phyloP scores from a whole-genome alignment of 1,140 invertebrate species.

The Macrosteles quadrilineatus region DNA sequence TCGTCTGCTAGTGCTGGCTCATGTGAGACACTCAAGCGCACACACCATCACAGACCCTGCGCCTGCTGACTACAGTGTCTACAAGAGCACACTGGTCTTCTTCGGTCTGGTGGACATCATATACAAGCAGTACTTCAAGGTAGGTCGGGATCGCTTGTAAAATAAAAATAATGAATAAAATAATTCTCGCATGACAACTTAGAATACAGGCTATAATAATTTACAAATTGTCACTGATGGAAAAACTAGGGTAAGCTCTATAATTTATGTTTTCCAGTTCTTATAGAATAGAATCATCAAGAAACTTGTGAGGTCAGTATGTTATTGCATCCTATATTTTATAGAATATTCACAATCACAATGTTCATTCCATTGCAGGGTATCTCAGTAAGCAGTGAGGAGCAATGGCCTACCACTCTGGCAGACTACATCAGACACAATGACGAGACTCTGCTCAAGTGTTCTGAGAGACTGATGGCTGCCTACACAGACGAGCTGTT shows the following conservation, averaged over 20 bases:
- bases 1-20: slow-evolving; percentile 75
- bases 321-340: too few species aligned
- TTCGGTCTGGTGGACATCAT: slow-evolving; percentile 78
- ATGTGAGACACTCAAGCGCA: slow-evolving; percentile 65
- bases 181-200: too few species aligned
- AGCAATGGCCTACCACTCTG: slow-evolving; percentile 83
- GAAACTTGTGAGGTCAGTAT: too few species aligned
- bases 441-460: slow-evolving; percentile 86
- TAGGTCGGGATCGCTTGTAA: slow-evolving; percentile 46
- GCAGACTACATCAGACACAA: slow-evolving; percentile 94
- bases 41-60: slow-evolving; percentile 32
- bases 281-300: too few species aligned
- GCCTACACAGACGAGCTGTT: slow-evolving; percentile 87
- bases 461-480: slow-evolving; percentile 78
- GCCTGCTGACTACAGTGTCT: slow-evolving; percentile 74
- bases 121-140: slow-evolving; percentile 75
- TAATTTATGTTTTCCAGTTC: too few species aligned
- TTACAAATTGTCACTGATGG: too few species aligned
- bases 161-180: background rate
- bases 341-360: too few species aligned
- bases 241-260: too few species aligned
- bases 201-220: too few species aligned
- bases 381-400: slow-evolving; percentile 69
- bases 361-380: too few species aligned
- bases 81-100: slow-evolving; percentile 85